phyloP scores from a whole-genome alignment of 2,888 invertebrate species.

The Apamea monoglypha region DNA sequence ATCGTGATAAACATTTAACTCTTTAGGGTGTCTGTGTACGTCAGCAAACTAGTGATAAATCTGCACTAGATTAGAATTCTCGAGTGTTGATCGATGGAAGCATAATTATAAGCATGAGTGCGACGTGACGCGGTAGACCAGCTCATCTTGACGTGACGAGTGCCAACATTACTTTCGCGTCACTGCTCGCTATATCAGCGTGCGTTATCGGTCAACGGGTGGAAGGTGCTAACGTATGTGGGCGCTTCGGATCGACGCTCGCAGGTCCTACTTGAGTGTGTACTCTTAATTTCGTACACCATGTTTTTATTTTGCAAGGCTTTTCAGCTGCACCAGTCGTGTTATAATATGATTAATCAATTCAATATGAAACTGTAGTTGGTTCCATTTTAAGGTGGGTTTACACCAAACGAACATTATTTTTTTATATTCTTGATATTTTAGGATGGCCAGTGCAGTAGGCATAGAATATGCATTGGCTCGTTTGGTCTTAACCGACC shows the following conservation, averaged over 20 bases:
- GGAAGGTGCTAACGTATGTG: constrained; percentile 57
- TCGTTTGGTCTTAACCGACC: background rate
- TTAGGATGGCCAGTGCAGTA: background rate
- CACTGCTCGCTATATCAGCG: constrained; percentile 75
- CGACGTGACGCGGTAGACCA: constrained; percentile 73
- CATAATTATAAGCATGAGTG: constrained; percentile 85
- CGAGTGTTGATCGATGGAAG: constrained; percentile 76
- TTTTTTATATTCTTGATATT: background rate
- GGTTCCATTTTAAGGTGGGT: background rate
- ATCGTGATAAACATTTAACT: constrained; percentile 78
- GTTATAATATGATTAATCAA: background rate
- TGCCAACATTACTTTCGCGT: constrained; percentile 76
- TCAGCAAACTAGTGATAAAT: constrained; percentile 82
- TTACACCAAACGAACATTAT: background rate
- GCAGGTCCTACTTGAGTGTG: constrained; percentile 16
- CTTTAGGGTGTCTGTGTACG: constrained; percentile 79
- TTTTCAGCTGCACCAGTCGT: constrained; percentile 16
- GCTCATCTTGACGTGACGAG: constrained; percentile 70
- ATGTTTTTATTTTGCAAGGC: background rate
- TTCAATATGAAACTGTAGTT: background rate
- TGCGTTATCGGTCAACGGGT: constrained; percentile 77
- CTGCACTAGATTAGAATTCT: constrained; percentile 80
- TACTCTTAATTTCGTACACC: background rate
- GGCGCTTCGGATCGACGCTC: constrained; percentile 41
- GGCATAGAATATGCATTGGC: background rate